phyloP scores from a whole-genome alignment of 2,888 invertebrate species.

The Graphium colonna region DNA sequence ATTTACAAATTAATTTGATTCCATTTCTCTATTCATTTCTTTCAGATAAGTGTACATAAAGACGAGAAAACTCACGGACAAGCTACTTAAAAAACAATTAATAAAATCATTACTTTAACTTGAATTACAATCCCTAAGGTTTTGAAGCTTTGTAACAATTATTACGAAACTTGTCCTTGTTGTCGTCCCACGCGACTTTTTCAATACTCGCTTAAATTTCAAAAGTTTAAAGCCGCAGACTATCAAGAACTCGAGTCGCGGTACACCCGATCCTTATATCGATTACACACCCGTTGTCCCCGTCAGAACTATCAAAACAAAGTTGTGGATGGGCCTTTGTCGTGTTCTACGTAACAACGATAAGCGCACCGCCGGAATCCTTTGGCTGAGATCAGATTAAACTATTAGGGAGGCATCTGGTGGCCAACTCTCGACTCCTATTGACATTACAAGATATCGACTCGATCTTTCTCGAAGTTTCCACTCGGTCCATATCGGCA shows the following conservation, averaged over 20 bases:
- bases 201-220: too few relatives aligned
- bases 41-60: background rate
- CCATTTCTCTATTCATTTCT: background rate
- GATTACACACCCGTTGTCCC: conserved; percentile 8
- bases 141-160: too few relatives aligned
- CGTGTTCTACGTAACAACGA: conserved; percentile 14
- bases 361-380: conserved; percentile 17
- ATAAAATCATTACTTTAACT: too few relatives aligned
- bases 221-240: background rate
- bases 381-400: conserved; percentile 22
- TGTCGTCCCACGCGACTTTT: too few relatives aligned
- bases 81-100: too few relatives aligned
- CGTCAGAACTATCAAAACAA: conserved; percentile 16
- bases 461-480: conserved; percentile 20
- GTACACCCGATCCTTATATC: conserved; percentile 7
- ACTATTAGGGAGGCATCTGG: conserved; percentile 16
- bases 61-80: background rate
- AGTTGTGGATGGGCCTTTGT: conserved; percentile 13
- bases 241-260: background rate
- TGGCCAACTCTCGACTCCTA: conserved; percentile 10
- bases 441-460: conserved; percentile 21
- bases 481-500: conserved; percentile 11
- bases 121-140: too few relatives aligned
- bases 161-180: too few relatives aligned
- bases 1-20: background rate